These are phyloP conservation scores for Gavialis gangeticus DNA, from an alignment of 2,113 vertebrate genomes.

Conservation along the genomic window DNA sequence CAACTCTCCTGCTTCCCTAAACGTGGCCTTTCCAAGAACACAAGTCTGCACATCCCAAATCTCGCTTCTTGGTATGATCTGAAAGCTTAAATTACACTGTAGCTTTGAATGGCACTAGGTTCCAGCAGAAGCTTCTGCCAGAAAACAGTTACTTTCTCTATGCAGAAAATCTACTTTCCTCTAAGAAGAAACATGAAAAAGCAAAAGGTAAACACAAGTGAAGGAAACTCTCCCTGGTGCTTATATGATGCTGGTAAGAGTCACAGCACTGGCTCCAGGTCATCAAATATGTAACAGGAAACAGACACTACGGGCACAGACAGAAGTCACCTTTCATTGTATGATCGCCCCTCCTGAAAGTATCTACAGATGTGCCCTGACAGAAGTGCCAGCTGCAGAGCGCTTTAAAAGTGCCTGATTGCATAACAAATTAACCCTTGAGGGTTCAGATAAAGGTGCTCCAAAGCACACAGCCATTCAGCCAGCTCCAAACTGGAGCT, in stretches of 20 bases:
- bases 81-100: not conserved
- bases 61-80: not conserved
- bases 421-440: no score
- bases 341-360: no score
- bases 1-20: not conserved
- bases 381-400: no score
- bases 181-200: not conserved
- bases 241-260: not conserved
- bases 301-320: not conserved
- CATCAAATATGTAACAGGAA: not conserved
- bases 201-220: not conserved
- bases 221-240: not conserved
- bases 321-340: no score
- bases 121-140: not conserved
- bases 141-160: not conserved
- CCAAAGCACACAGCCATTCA: no score
- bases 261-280: not conserved
- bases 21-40: not conserved
- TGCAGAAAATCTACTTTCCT: rapidly evolving
- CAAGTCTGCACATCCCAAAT: not conserved
- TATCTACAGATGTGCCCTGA: no score
- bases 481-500: no score
- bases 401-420: no score
- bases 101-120: not conserved
- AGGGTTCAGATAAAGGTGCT: no score